Evolutionary conservation across 2,888 invertebrate genomes (phyloP).

Genomic region (Unio pictorum): DNA sequence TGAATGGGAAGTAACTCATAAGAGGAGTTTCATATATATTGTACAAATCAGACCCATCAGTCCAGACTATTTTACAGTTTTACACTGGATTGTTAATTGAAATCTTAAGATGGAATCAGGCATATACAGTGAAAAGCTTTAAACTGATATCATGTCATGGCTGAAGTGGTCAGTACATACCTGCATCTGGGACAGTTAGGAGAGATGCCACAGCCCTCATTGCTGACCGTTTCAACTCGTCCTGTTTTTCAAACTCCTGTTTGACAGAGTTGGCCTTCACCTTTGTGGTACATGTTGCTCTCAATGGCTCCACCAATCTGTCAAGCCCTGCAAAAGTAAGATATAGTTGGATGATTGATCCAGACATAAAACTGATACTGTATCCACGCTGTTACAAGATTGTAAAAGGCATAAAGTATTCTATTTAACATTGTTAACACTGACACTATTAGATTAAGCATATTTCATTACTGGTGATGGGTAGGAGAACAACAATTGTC

Average conservation of each 20-base stretch:
- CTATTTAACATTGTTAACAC: not conserved
- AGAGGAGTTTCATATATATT: no score
- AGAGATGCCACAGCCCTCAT: conserved; percentile 96
- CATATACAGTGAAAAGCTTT: no score
- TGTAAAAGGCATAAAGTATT: not conserved
- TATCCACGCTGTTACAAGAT: not conserved
- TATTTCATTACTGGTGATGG: no score
- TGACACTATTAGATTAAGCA: no score
- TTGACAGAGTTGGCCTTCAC: conserved; percentile 99
- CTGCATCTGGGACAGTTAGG: conserved; percentile 86
- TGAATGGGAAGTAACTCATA: no score
- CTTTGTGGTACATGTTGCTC: conserved; percentile 94
- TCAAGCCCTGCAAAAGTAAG: conserved; percentile 82
- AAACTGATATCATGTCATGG: no score
- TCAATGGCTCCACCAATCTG: conserved; percentile 92
- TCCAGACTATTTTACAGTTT: no score
- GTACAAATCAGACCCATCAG: no score
- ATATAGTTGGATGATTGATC: conserved; percentile 2
- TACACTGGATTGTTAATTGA: no score
- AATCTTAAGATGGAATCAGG: no score
- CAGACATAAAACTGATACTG: not conserved
- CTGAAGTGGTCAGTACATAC: conserved; percentile 39
- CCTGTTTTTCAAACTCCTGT: conserved; percentile 99
- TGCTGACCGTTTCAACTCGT: conserved; percentile 97
- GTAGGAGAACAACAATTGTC: no score